These are phyloP conservation scores for Drosophila ohnishii DNA, from an alignment of 1,140 invertebrate species.

Conservation along the genomic window DNA sequence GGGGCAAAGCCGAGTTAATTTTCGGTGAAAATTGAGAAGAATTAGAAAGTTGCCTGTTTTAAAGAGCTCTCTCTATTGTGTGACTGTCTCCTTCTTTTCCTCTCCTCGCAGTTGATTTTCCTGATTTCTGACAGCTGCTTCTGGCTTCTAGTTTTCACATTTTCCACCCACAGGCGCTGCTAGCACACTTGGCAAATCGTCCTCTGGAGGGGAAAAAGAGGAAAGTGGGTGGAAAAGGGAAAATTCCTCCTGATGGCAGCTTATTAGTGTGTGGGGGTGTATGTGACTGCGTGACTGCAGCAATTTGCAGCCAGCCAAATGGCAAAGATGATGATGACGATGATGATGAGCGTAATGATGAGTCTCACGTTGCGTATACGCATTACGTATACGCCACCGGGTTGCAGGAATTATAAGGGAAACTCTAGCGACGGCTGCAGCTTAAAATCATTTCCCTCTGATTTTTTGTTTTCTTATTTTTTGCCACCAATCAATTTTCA, in stretches of 20 bases:
- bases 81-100: not conserved
- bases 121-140: slow-evolving; percentile 34
- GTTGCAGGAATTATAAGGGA: slow-evolving; percentile 17
- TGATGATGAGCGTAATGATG: slow-evolving; percentile 20
- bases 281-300: slow-evolving; percentile 48
- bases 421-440: not conserved
- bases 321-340: slow-evolving; percentile 14
- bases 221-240: slow-evolving; percentile 27
- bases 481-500: slow-evolving; percentile 38
- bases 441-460: not conserved
- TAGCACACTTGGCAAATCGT: slow-evolving; percentile 47
- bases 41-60: slow-evolving; percentile 19
- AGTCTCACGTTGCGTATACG: slow-evolving; percentile 34
- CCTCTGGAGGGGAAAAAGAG: not conserved
- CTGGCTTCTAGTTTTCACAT: slow-evolving; percentile 25
- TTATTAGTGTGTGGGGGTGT: slow-evolving; percentile 48
- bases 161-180: slow-evolving; percentile 7
- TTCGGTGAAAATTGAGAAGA: slow-evolving; percentile 30
- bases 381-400: slow-evolving; percentile 39
- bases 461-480: not conserved
- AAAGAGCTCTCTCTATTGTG: slow-evolving; percentile 18
- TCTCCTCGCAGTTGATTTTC: slow-evolving; percentile 7
- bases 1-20: slow-evolving; percentile 24
- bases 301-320: slow-evolving; percentile 49
- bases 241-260: slow-evolving; percentile 48